phyloP scores from a whole-genome alignment of 2,113 vertebrate genomes.

The Ceyx margarethae region DNA sequence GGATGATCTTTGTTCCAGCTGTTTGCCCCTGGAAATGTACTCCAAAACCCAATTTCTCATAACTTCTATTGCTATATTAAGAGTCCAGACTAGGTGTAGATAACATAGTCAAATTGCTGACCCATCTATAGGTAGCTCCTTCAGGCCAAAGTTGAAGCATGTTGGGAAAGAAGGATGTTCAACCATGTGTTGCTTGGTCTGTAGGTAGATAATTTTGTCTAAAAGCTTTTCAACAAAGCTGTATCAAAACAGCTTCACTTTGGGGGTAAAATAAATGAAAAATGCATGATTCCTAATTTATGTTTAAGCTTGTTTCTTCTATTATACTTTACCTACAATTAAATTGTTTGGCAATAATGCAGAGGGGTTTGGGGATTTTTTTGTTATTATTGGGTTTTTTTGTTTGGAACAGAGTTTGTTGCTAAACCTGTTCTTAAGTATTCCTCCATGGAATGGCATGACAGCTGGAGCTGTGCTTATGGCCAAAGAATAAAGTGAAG shows the following conservation, averaged over 20 bases:
- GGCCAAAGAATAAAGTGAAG: background rate
- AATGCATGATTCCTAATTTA: background rate
- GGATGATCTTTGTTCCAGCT: background rate
- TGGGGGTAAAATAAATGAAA: background rate
- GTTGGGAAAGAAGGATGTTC: background rate
- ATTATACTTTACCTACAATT: background rate
- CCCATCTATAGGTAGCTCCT: conserved; percentile 6
- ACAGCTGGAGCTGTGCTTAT: background rate
- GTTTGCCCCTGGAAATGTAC: background rate
- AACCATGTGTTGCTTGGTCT: background rate
- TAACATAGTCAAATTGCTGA: background rate
- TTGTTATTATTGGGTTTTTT: too few species aligned
- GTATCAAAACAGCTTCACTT: background rate
- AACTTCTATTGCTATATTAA: background rate
- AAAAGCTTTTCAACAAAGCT: background rate
- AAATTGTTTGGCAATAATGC: background rate
- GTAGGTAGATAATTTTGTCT: background rate
- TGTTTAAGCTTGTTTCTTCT: background rate
- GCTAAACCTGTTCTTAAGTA: conserved; percentile 6
- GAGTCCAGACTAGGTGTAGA: background rate
- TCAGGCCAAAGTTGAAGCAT: background rate
- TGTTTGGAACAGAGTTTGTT: background rate
- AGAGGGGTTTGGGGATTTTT: background rate
- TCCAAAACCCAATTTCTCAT: background rate
- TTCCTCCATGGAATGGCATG: background rate